Base-by-base conservation (phyloP, 2,888 invertebrate genomes). In the Dynastes maya region DNA sequence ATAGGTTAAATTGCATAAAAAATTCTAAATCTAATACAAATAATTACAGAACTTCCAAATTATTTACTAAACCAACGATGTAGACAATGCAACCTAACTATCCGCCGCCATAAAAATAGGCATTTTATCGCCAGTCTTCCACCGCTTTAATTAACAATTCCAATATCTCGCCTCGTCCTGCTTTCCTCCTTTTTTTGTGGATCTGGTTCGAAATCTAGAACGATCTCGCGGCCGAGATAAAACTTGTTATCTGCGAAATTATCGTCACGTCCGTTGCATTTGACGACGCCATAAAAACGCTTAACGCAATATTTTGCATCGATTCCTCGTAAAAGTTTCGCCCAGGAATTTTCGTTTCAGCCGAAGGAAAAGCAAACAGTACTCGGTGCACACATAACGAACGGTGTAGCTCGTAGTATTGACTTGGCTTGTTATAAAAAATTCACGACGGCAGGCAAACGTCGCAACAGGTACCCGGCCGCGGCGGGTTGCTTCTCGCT, bases 221-320 rank as follows among this genome's bases (percentile, higher is more conserved):
- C 9, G 45, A 1, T 3, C 37, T 3, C 53, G 53, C 16, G 13
- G 1, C 2, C 53, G 13, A 5, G 55, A 55, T 55, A 55, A 55
- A 55, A 16, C 55, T 55, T 22, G 55, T 22, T 55, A 55, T 55
- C 55, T 55, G 8, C 27, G 55, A 55, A 55, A 55, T 55, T 55
- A 22, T 55, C 55, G 55, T 55, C 22, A 16, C 53, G 55, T 55
- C 8, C 22, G 55, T 55, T 55, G 55, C 55, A 22, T 55, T 55
- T 55, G 16, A 55, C 55, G 55, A 55, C 55, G 22, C 22, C 55
- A 4, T 55, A 55, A 55, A 55, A 22, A 55, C 55, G 55, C 22
- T 55, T 55, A 55, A 55, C 55, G 55, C 55, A 55, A 55, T 55
- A 55, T 55, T 55, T 22, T 55, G 55, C 55, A 55, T 55, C 55